These are phyloP conservation scores for Torymus aiolomorphi DNA, from an alignment of 2,888 invertebrate species.

Conservation along the genomic window DNA sequence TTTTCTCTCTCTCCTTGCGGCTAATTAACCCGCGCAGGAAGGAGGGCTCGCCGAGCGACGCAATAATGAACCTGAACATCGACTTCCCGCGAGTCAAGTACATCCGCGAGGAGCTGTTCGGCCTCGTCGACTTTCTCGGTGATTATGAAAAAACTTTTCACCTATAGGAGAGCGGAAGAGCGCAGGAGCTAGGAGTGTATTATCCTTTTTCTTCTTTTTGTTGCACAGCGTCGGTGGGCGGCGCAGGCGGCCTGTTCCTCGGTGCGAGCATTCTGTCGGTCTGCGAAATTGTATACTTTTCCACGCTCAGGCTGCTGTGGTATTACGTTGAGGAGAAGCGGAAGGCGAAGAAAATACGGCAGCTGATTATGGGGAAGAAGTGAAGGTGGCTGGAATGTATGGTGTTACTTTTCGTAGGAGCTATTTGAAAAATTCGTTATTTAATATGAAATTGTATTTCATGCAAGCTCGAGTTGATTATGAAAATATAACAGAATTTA, in stretches of 20 bases:
- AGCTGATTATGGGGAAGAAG: too few relatives aligned
- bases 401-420: too few relatives aligned
- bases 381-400: too few relatives aligned
- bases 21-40: slow-evolving; percentile 17
- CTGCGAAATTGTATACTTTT: slow-evolving; percentile 85
- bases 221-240: slow-evolving; percentile 78
- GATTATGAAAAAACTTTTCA: slow-evolving; percentile 15
- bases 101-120: slow-evolving; percentile 37
- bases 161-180: not conserved
- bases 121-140: slow-evolving; percentile 34
- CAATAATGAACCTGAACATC: slow-evolving; percentile 39
- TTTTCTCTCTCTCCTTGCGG: slow-evolving; percentile 5
- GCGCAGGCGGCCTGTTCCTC: slow-evolving; percentile 86
- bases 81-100: slow-evolving; percentile 39
- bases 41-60: slow-evolving; percentile 24
- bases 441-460: too few relatives aligned
- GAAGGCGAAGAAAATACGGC: too few relatives aligned
- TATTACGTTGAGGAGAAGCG: slow-evolving; percentile 67
- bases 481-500: too few relatives aligned
- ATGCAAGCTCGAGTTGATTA: too few relatives aligned
- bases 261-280: slow-evolving; percentile 88
- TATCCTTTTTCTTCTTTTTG: not conserved
- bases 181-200: not conserved
- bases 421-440: too few relatives aligned
- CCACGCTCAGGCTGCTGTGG: slow-evolving; percentile 81